Conservation (phyloP, 2,888 invertebrate species). For the Tiliacea aurago region DNA sequence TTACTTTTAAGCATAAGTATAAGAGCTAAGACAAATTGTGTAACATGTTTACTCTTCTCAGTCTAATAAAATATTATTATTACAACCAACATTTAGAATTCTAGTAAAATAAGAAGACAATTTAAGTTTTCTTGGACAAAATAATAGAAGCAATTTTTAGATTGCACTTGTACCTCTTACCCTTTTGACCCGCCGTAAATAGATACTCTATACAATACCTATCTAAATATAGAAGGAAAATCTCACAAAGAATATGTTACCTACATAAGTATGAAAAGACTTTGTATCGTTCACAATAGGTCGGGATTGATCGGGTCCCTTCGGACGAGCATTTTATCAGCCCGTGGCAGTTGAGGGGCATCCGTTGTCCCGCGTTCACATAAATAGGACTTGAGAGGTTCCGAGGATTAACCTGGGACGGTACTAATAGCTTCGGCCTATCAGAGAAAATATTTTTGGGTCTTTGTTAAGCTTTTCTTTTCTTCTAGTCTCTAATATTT, state of each 20-base stretch:
- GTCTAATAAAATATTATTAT: no score
- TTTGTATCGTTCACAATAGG: constrained; percentile 75
- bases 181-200: constrained; percentile 54
- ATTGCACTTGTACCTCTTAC: constrained; percentile 30
- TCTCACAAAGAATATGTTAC: constrained; percentile 67
- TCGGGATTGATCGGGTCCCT: constrained; percentile 75
- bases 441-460: constrained; percentile 42
- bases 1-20: no score
- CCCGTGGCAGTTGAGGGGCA: constrained; percentile 73
- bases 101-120: constrained; percentile 12
- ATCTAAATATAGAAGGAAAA: constrained; percentile 61
- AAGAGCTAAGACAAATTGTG: no score
- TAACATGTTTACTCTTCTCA: no score
- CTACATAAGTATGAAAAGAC: constrained; percentile 69
- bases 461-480: constrained; percentile 44
- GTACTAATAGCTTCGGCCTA: constrained; percentile 65
- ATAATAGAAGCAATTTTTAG: constrained; percentile 45
- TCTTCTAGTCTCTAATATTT: constrained; percentile 32
- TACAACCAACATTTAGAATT: not conserved
- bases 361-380: constrained; percentile 70
- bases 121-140: constrained; percentile 9
- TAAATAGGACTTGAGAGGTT: constrained; percentile 69
- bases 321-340: constrained; percentile 77
- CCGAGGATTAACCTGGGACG: constrained; percentile 72
- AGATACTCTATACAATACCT: constrained; percentile 54